A percentile compares a stretch with the other conserved stretches of the same genome.
These are phyloP conservation scores for chimpanzee (Pan troglodytes) DNA, from an alignment of 2,113 vertebrate genomes.

Conservation along the genomic window NHGRI_mPanTro3-v2.1_pri NC_072407.2:118120501-118121000, in stretches of 20 bases:
- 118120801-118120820: background rate
- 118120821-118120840: background rate
- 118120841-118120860: background rate
- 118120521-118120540: conserved; percentile 13
- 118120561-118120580: conserved; percentile 44
- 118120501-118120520: background rate
- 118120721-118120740: background rate
- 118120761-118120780: background rate
- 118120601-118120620: background rate
- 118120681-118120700: background rate
- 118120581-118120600: background rate
- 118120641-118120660: background rate
- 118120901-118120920: rapidly evolving
- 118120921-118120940: background rate
- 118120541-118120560: background rate
- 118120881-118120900: background rate
- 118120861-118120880: background rate
- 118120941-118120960: background rate
- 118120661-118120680: background rate
- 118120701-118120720: background rate
- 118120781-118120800: background rate
- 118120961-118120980: background rate
- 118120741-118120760: too few relatives aligned
- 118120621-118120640: background rate
- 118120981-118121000: background rate